Evolutionary conservation across 2,113 vertebrate species (phyloP), one percentile per base, ranked within the genome.

Genomic region (Ptilonorhynchus violaceus): DNA sequence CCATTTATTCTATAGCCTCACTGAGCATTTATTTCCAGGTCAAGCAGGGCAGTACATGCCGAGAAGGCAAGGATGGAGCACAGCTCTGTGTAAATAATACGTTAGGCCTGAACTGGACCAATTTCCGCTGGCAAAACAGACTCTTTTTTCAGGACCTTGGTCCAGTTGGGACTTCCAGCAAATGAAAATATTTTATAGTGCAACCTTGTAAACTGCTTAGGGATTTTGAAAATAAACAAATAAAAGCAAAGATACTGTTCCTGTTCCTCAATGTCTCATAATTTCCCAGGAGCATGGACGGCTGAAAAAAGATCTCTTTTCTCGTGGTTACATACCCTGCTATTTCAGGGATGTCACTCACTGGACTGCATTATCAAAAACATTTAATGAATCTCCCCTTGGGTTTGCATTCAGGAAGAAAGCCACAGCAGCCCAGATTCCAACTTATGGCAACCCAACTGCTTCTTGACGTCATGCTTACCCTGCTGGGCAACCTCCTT

Each of bases 21-120:
- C n/a, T 33, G 93, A 89, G 85, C 74, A 76, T 95, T 93, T 85
- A 87, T 95, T 93, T 95, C 86, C 88, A 79, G 93, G 95, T 86
- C 91, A 87, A 85, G 84, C 59, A 83, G 84, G 77, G 88, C 55
- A 85, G 50, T 63, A 77, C 66, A 89, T 67, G 79, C 81, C 0
- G n/a, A 93, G 59, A 90, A 89, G 70, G 64, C 63, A 85, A 70
- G 19, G n/a, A 83, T 41, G 85, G 55, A 96, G 78, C 86, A 95
- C 92, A 93, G 0, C 53, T 95, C 42, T 8, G 35, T 70, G 91
- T 93, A 94, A 97, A 85, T 89, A 94, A 92, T 95, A 97, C 2
- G 2, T 83, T 67, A 74, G 56, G 70, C 24, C 56, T 92, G 72
- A 82, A 67, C 75, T 82, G 75, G 85, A 87, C 82, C 63, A 24